Base-by-base conservation (phyloP, 2,888 invertebrate genomes). In the Ennomos erosarius region DNA sequence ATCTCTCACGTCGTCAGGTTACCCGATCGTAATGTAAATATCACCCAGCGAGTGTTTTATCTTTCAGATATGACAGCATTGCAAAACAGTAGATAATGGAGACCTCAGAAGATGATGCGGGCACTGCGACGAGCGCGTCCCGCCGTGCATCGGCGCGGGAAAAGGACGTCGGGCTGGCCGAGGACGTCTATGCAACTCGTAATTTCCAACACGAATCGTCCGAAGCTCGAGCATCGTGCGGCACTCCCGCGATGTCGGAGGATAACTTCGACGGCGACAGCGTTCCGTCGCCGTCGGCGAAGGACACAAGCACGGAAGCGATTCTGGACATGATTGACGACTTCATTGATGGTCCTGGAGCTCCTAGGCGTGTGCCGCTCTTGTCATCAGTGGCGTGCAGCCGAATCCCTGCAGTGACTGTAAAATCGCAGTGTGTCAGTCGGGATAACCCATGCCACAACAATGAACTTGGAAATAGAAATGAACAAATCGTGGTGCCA, bases 71-170 rank as follows among this genome's bases (percentile, higher is more conserved):
- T 91, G 91, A 82, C 87, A 87, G 90, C 85, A 84, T 87, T 82
- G 87, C 84, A 85, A 87, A 90, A 89, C 77, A 88, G 90, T 90
- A 93, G 92, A 93, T 93, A 92, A 93, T 93, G 92, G 92, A 93
- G 90, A 87, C 90, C 82, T 87, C 89, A 76, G 92, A 93, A 87
- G 92, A 93, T 81, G 92, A 93, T 92, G 91, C 92, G 90, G 92
- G 92, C 81, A 82, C 87, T 87, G 88, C 90, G 84, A 86, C 87
- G 81, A 88, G 81, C 84, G 89, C 90, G 88, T 90, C 91, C 91
- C 87, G 90, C 89, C 88, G 88, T 80, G 82, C 81, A 85, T 84
- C 90, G 92, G 90, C 92, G 92, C 92, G 92, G 92, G 92, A 93
- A 92, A 92, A 85, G 78, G 85, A 85, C 80, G 76, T 87, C 79